Evolutionary conservation across 2,797 vertebrate genomes (phyloP).

Genomic region (Denticeps clupeoides): DNA sequence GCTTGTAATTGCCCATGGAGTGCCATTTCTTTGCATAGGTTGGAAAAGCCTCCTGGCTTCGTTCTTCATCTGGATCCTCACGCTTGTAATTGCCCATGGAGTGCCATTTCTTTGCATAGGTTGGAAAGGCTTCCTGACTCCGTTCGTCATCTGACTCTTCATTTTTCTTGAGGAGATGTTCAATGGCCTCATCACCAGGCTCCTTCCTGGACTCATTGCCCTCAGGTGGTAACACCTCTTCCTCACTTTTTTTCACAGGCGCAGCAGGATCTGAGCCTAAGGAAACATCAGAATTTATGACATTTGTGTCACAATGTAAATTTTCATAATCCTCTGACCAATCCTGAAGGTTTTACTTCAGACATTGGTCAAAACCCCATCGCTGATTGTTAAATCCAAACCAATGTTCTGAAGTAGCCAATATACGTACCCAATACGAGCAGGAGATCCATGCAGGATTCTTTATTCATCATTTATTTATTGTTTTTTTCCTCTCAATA

Average conservation of each 20-base stretch:
- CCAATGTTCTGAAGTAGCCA: too few relatives aligned
- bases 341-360: too few relatives aligned
- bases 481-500: too few relatives aligned
- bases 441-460: too few relatives aligned
- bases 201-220: slow-evolving; percentile 35
- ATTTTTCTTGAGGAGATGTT: slow-evolving; percentile 22
- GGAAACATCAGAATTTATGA: background rate
- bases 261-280: slow-evolving; percentile 59
- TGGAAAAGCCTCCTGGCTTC: slow-evolving; percentile 6
- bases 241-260: slow-evolving; percentile 51
- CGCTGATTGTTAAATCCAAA: too few relatives aligned
- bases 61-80: slow-evolving; percentile 28
- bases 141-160: slow-evolving; percentile 26
- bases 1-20: slow-evolving; percentile 33
- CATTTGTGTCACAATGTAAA: background rate
- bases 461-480: too few relatives aligned
- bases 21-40: too few relatives aligned
- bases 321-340: too few relatives aligned
- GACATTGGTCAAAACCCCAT: too few relatives aligned
- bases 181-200: slow-evolving; percentile 29
- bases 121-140: slow-evolving; percentile 6
- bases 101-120: slow-evolving; percentile 3
- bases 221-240: slow-evolving; percentile 33
- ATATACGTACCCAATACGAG: too few relatives aligned
- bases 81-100: background rate